Conservation (phyloP, 2,797 vertebrate species). For the Lepilemur ruficaudatus region DNA sequence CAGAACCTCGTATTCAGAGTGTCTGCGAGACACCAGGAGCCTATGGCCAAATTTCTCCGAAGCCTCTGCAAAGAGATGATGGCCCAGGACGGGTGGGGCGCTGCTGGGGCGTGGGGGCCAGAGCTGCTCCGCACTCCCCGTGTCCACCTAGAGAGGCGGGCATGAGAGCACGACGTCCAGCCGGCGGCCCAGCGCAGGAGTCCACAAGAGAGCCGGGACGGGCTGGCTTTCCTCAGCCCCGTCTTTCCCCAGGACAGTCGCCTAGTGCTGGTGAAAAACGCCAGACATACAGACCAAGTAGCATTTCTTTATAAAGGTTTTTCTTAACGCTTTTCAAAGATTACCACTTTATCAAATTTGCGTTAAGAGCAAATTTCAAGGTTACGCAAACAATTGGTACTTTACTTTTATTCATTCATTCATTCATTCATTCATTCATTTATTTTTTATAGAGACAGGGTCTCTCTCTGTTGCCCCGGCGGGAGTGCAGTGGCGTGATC, state of each 20-base stretch:
- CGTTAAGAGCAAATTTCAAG: neutral
- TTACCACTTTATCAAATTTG: neutral
- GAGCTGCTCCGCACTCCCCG: neutral
- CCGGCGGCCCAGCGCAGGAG: neutral
- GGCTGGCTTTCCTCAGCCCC: neutral
- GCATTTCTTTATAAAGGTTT: neutral
- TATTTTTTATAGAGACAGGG: no score
- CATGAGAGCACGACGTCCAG: neutral
- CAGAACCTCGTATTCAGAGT: neutral
- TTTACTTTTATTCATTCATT: no score
- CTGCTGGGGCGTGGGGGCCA: neutral
- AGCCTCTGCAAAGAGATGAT: neutral
- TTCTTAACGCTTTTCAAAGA: neutral
- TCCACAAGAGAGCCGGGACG: neutral
- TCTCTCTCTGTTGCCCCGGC: no score
- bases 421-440: no score
- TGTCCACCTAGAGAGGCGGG: neutral
- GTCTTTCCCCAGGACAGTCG: neutral
- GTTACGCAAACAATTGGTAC: neutral
- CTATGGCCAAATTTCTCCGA: neutral
- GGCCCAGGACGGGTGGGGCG: neutral
- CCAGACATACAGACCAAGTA: neutral
- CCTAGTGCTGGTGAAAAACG: neutral
- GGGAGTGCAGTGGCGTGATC: no score
- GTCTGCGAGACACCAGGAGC: neutral